These are phyloP conservation scores for Geotrupes spiniger DNA, from an alignment of 2,888 invertebrate species.

Conservation along the genomic window DNA sequence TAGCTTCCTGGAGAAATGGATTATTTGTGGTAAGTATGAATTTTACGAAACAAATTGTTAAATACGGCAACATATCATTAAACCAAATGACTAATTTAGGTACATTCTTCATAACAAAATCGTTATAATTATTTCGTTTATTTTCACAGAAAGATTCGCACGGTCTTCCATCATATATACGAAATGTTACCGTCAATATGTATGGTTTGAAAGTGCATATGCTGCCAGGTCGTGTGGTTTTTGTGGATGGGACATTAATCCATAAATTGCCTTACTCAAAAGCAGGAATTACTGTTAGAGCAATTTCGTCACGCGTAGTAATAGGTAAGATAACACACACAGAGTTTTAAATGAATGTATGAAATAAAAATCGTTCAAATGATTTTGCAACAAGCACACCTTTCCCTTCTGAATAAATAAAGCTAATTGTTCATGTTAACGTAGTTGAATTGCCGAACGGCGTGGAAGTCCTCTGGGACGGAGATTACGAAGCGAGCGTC, in stretches of 20 bases:
- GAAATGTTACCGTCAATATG: conserved; percentile 67
- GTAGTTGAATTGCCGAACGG: conserved; percentile 71
- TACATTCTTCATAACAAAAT: no score
- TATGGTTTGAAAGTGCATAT: conserved; percentile 59
- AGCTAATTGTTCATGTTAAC: neutral
- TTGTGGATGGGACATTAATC: conserved; percentile 69
- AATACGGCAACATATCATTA: no score
- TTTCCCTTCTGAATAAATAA: no score
- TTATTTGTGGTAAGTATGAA: conserved; percentile 63
- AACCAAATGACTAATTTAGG: no score
- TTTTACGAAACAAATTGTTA: no score
- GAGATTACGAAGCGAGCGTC: conserved; percentile 76
- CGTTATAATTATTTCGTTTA: no score
- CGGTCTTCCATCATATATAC: conserved; percentile 74
- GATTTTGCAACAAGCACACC: no score
- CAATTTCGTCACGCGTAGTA: conserved; percentile 75
- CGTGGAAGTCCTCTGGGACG: conserved; percentile 81
- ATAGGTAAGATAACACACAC: conserved; percentile 55
- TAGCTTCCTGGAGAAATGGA: conserved; percentile 76
- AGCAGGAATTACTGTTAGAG: conserved; percentile 63
- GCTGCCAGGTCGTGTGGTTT: conserved; percentile 70
- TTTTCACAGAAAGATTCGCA: conserved; percentile 57
- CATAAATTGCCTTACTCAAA: conserved; percentile 61
- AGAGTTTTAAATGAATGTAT: no score
- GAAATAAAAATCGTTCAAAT: neutral